phyloP scores from a whole-genome alignment of 2,888 invertebrate genomes.

The Melanotus villosus region DNA sequence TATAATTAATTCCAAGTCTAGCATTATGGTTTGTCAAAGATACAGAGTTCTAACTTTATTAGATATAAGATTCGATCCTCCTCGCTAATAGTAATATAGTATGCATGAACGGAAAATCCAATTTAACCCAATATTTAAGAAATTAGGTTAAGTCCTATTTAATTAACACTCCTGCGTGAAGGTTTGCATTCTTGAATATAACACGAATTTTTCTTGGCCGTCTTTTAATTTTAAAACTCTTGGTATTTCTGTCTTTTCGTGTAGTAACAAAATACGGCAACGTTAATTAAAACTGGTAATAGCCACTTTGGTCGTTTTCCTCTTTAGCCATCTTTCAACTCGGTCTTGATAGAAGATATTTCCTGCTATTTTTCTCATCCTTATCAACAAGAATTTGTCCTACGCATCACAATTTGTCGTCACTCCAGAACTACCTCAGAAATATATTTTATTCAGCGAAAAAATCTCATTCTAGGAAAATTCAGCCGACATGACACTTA shows the following conservation, averaged over 20 bases:
- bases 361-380: neutral
- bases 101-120: no score
- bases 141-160: no score
- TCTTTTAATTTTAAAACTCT: neutral
- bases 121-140: no score
- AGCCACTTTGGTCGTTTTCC: conserved; percentile 14
- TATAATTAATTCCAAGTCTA: no score
- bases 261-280: conserved; percentile 2
- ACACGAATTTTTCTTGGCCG: neutral
- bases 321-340: neutral
- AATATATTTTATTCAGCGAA: conserved; percentile 5
- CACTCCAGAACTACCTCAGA: no score
- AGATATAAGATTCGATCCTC: no score
- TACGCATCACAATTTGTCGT: conserved; percentile 3
- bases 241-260: neutral
- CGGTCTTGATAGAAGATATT: neutral
- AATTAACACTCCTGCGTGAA: no score
- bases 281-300: conserved; percentile 11
- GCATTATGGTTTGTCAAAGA: no score
- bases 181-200: neutral
- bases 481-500: conserved; percentile 2
- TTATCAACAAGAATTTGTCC: neutral
- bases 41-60: no score
- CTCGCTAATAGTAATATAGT: no score
- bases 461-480: neutral